Base-by-base conservation (phyloP, 1,140 invertebrate species). In the Pseudomyrmex sp. region DNA sequence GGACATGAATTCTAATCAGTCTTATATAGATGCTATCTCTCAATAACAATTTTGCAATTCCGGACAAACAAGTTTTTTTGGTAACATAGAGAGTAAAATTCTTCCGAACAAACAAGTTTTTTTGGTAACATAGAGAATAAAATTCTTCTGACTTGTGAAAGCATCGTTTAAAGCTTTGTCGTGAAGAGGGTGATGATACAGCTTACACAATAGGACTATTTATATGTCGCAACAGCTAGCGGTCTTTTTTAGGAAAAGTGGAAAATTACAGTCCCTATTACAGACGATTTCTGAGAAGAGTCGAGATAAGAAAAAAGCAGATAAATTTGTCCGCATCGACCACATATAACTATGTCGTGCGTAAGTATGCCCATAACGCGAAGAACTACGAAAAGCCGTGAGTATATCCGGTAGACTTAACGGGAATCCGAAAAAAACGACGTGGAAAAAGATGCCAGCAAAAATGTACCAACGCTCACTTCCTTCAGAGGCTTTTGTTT, bases 121-220 rank as follows among this genome's bases (percentile, higher is more conserved):
- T 26, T 26, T 26, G 26, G 3, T 70, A 70, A 20, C 23, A 48
- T n/a, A 59, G 20, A 54, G 44, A 35, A 35, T 35, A 35, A 77
- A 76, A 66, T 66, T 20, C 61, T 74, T 15, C 2, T 50, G 10
- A n/a, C 15, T 35, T 2, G 10, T 18, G 18, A 5, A 59, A 48
- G 20, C 20, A 58, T 48, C 56, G 10, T 61, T 80, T 15, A 8
- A 59, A 70, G n/a, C n/a, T 59, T 50, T 35, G 35, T 50, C 20
- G n/a, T 59, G n/a, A 35, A 26, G 26, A 26, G 26, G 15, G 12
- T 80, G 70, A 80, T 20, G 12, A 10, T 70, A 50, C 10, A 23
- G 56, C 44, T 70, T 59, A 69, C 26, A 70, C 70, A 80, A 80
- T 80, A 62, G 20, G 4, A 72, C 23, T 54, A 80, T 80, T 80